These are phyloP conservation scores for Polietes domitor DNA, from an alignment of 2,888 invertebrate genomes.

Conservation along the genomic window DNA sequence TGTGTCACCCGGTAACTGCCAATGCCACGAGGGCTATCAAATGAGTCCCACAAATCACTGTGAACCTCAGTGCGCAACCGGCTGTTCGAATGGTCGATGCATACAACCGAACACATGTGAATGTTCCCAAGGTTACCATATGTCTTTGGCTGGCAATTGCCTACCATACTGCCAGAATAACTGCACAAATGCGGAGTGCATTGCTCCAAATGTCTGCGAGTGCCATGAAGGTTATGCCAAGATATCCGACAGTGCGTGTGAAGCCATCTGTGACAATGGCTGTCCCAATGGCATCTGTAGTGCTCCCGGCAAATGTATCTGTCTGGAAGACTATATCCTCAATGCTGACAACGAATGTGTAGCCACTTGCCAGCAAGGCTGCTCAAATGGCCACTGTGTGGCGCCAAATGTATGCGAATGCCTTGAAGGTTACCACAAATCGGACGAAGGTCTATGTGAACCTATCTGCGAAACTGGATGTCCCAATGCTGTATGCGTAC, in stretches of 20 bases:
- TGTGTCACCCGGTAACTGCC: constrained; percentile 68
- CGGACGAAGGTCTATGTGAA: constrained; percentile 41
- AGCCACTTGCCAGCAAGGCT: constrained; percentile 81
- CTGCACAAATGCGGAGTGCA: constrained; percentile 86
- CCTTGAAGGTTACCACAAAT: constrained; percentile 71
- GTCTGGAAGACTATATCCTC: constrained; percentile 23
- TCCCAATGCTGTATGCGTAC: constrained; percentile 57
- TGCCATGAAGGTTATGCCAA: constrained; percentile 73
- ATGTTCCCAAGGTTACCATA: constrained; percentile 39
- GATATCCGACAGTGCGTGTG: constrained; percentile 78
- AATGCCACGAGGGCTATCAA: constrained; percentile 76
- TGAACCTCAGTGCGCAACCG: constrained; percentile 64
- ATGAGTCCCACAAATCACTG: constrained; percentile 51
- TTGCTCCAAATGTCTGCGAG: constrained; percentile 86
- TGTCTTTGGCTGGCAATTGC: constrained; percentile 53
- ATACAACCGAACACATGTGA: constrained; percentile 71
- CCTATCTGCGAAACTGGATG: constrained; percentile 55
- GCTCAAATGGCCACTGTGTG: constrained; percentile 86
- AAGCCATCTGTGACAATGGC: constrained; percentile 74
- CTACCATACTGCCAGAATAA: constrained; percentile 78
- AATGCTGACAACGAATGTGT: constrained; percentile 44
- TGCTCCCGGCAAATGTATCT: constrained; percentile 73
- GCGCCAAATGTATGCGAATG: constrained; percentile 82
- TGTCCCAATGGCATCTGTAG: constrained; percentile 75
- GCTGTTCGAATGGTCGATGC: constrained; percentile 75